Percentiles rank a stretch among this genome's conserved stretches.
These are phyloP conservation scores for Vesta saturnalis DNA, from an alignment of 2,888 invertebrate genomes.

Conservation along the genomic window DNA sequence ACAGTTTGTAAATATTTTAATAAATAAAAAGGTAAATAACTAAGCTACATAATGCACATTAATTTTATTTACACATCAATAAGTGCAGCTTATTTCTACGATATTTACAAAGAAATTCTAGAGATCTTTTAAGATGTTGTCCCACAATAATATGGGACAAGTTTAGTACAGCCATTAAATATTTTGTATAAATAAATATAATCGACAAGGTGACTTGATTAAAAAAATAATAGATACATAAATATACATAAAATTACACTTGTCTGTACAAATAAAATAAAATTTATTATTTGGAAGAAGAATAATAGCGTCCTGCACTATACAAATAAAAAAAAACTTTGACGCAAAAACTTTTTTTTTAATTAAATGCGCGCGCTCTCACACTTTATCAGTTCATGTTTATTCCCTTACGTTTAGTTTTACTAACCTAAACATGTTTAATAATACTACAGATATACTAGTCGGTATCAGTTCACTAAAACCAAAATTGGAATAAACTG, in stretches of 20 bases:
- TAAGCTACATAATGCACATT: slow-evolving; percentile 36
- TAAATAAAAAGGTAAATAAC: slow-evolving; percentile 3
- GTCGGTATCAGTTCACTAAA: slow-evolving; percentile 17
- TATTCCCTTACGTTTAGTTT: not conserved
- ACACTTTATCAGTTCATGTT: not conserved
- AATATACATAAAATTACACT: slow-evolving; percentile 29
- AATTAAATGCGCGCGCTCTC: not conserved
- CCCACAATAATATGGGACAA: slow-evolving; percentile 14
- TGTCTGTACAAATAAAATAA: slow-evolving; percentile 6
- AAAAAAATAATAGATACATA: slow-evolving; percentile 32
- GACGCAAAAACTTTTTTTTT: not conserved
- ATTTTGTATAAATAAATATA: slow-evolving; percentile 31
- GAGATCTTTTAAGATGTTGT: slow-evolving; percentile 36
- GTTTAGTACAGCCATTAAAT: slow-evolving; percentile 36
- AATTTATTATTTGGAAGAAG: slow-evolving; percentile 8
- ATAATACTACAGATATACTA: slow-evolving; percentile 32
- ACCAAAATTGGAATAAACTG: slow-evolving; percentile 10
- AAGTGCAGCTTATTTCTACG: slow-evolving; percentile 35
- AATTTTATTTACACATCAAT: slow-evolving; percentile 35
- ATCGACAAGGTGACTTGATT: slow-evolving; percentile 21
- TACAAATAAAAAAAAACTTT: not conserved
- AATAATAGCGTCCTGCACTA: slow-evolving; percentile 7
- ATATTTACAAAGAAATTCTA: slow-evolving; percentile 33
- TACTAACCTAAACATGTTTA: slow-evolving; percentile 13
- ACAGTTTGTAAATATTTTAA: not conserved